A percentile compares a stretch with the other conserved stretches of the same genome.
These are phyloP conservation scores for Chaunax sp. DNA, from an alignment of 2,797 vertebrate species.

Conservation along the genomic window DNA sequence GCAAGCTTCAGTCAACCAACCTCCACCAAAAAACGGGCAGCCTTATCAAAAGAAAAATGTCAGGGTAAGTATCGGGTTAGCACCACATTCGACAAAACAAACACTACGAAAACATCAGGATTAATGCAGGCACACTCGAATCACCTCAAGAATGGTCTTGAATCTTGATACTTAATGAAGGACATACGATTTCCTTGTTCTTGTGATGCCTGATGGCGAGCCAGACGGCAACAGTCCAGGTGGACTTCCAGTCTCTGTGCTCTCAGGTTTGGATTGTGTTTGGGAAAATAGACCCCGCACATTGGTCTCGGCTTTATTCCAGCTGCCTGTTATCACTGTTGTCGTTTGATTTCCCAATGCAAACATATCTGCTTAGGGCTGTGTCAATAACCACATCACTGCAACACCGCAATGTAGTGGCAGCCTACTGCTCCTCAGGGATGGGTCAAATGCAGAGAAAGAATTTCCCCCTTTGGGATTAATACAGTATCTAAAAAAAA, in stretches of 20 bases:
- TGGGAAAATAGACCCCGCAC: background rate
- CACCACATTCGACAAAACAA: background rate
- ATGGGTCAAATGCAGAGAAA: too few species aligned
- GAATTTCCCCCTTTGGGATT: too few species aligned
- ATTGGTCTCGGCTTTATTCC: background rate
- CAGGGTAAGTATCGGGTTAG: constrained; percentile 40
- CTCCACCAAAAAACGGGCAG: constrained; percentile 26
- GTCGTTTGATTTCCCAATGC: too few species aligned
- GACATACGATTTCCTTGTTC: constrained; percentile 5
- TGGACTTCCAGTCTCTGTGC: constrained; percentile 32
- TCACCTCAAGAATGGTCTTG: background rate
- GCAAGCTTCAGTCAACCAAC: constrained; percentile 7
- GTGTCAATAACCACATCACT: too few species aligned
- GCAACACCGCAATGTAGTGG: too few species aligned
- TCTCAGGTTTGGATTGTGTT: constrained; percentile 12
- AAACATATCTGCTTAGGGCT: too few species aligned
- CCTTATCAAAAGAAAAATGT: constrained; percentile 30
- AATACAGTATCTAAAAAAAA: too few species aligned
- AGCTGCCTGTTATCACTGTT: constrained; percentile 12
- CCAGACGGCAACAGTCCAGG: constrained; percentile 12
- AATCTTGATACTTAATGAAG: background rate
- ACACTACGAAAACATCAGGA: background rate
- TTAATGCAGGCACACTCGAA: background rate
- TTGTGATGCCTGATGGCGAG: constrained; percentile 21
- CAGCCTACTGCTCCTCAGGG: too few species aligned